Evolutionary conservation across 2,888 invertebrate genomes (phyloP), one percentile per base, ranked within the genome.

Genomic region (Monopis laevigella): DNA sequence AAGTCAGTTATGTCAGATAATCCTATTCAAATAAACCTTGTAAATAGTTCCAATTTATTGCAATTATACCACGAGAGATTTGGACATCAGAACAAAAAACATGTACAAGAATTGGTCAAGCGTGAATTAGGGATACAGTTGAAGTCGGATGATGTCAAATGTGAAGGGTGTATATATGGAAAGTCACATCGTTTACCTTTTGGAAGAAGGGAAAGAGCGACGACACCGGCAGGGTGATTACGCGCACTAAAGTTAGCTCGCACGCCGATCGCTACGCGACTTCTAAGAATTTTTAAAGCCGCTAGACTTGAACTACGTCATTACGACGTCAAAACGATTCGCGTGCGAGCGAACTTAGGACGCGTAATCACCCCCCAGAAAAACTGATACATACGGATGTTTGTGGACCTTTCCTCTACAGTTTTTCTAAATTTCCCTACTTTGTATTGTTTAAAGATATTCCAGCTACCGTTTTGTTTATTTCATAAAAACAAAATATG

Each of bases 1-100:
- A n/a, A n/a, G n/a, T n/a, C n/a, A n/a, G n/a, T n/a, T n/a, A n/a
- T n/a, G n/a, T n/a, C n/a, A n/a, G n/a, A n/a, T n/a, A n/a, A n/a
- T n/a, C n/a, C n/a, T n/a, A n/a, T n/a, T n/a, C n/a, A n/a, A n/a
- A n/a, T n/a, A n/a, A n/a, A n/a, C n/a, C n/a, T n/a, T n/a, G n/a
- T 34, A 5, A 34, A 4, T 34, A 16, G 14, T 13, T 24, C 39
- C 30, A 26, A 39, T 32, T 11, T 18, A 18, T 27, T 45, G 17
- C 46, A 48, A 29, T 3, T 44, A 5, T 45, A 44, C 14, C 45
- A 48, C 36, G 39, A 46, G 24, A 34, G 45, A 3, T 30, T 46
- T 7, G 46, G 14, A 10, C 48, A 45, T 32, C 39, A 46, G 19
- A 41, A 46, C 29, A 44, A 45, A 30, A 30, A 29, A 21, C 45